Conservation (phyloP, 2,888 invertebrate genomes). For the Coelinius sp. region DNA sequence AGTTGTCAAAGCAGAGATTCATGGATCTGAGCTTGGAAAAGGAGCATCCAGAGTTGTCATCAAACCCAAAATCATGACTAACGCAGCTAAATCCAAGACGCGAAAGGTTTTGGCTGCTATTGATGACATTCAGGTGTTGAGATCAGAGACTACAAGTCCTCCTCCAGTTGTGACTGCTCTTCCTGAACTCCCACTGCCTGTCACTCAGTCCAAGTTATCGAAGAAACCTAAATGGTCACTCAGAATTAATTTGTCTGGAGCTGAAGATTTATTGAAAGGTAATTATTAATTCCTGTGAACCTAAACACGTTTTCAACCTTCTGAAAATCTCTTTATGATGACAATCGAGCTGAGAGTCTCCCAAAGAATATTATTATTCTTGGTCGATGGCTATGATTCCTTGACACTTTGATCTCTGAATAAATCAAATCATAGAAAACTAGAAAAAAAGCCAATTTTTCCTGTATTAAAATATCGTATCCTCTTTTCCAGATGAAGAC, state of each 20-base stretch:
- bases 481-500: slow-evolving; percentile 45
- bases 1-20: slow-evolving; percentile 61
- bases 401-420: slow-evolving; percentile 69
- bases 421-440: neutral
- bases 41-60: neutral
- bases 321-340: slow-evolving; percentile 42
- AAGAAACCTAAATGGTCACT: slow-evolving; percentile 59
- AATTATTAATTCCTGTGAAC: slow-evolving; percentile 22
- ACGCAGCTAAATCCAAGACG: slow-evolving; percentile 27
- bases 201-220: slow-evolving; percentile 19
- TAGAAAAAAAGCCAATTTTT: neutral
- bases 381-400: slow-evolving; percentile 57
- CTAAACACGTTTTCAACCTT: neutral
- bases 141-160: slow-evolving; percentile 47
- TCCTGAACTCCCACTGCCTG: slow-evolving; percentile 21
- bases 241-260: slow-evolving; percentile 55
- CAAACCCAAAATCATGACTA: slow-evolving; percentile 14
- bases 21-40: slow-evolving; percentile 43
- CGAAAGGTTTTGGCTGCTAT: slow-evolving; percentile 37
- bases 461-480: neutral
- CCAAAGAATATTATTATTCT: slow-evolving; percentile 40
- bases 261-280: slow-evolving; percentile 42
- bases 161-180: neutral
- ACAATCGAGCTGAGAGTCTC: slow-evolving; percentile 51
- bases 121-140: slow-evolving; percentile 49